Conservation (phyloP, 2,113 vertebrate genomes). For the Clupea harengus region DNA sequence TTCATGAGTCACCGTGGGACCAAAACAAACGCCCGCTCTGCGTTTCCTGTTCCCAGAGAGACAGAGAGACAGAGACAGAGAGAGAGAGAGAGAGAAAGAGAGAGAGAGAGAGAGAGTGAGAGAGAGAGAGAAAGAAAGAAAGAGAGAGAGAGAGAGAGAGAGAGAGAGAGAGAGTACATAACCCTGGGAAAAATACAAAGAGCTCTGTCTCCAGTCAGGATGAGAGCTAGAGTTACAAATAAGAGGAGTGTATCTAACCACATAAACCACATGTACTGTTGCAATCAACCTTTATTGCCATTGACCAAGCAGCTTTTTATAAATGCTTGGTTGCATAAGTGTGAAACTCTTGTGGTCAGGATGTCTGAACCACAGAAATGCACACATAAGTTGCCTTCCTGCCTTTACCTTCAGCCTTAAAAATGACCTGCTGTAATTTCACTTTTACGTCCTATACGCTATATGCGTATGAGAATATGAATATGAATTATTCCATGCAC, state of each 20-base stretch:
- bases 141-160: slow-evolving; percentile 26
- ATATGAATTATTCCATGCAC: not conserved
- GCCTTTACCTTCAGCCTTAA: not conserved
- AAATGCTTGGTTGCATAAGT: not conserved
- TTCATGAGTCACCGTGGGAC: slow-evolving; percentile 65
- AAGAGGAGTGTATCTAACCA: not conserved
- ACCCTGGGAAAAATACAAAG: slow-evolving; percentile 45
- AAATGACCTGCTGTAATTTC: no score
- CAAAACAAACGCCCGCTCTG: slow-evolving; percentile 57
- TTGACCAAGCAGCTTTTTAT: not conserved
- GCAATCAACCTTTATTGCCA: not conserved
- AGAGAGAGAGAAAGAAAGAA: slow-evolving; percentile 27
- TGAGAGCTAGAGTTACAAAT: not conserved
- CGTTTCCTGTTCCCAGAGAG: slow-evolving; percentile 69
- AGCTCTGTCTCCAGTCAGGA: slow-evolving; percentile 28
- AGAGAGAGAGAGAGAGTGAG: not conserved
- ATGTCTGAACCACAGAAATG: not conserved
- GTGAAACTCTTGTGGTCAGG: not conserved
- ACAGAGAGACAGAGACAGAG: slow-evolving; percentile 26
- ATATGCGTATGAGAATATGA: not conserved
- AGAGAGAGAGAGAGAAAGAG: not conserved
- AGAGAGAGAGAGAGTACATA: slow-evolving; percentile 3
- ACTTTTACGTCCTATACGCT: no score
- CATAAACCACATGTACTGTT: not conserved
- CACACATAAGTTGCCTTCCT: not conserved